Conservation (phyloP, 2,888 invertebrate genomes). For the Oscheius sp. region DNA sequence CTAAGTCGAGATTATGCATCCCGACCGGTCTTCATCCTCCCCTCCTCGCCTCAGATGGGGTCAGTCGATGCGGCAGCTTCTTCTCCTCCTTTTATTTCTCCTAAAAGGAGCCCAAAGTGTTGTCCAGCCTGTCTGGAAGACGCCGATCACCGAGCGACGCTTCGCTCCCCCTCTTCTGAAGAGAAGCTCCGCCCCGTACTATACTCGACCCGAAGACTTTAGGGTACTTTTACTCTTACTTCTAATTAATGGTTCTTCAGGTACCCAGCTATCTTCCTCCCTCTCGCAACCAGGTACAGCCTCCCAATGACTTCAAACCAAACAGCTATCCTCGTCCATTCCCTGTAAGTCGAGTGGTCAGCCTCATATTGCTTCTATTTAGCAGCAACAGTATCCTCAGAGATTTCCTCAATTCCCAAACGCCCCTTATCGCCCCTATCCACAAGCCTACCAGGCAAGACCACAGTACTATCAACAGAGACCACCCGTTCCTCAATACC, state of each 20-base stretch:
- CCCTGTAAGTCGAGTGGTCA: not conserved
- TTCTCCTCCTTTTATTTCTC: not conserved
- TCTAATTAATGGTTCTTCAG: not conserved
- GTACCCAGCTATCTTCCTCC: conserved; percentile 21
- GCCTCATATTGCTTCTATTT: not conserved
- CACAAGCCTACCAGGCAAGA: conserved; percentile 9
- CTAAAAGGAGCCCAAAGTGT: not conserved
- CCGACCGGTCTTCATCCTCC: conserved; percentile 9
- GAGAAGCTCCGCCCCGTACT: conserved; percentile 25
- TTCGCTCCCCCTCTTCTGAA: conserved; percentile 40
- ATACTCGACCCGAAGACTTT: conserved; percentile 28
- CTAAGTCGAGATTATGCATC: conserved; percentile 20
- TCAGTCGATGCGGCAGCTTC: conserved; percentile 12
- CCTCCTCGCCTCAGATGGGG: conserved; percentile 21
- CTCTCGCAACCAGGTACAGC: not conserved
- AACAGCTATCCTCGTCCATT: conserved; percentile 3
- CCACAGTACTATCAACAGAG: conserved; percentile 3
- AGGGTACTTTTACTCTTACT: not conserved
- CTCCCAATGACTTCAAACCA: conserved; percentile 5
- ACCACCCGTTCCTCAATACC: not conserved
- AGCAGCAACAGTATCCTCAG: not conserved
- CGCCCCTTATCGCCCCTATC: conserved; percentile 4
- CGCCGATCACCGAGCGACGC: conserved; percentile 43
- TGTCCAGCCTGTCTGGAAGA: conserved; percentile 54
- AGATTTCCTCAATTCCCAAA: not conserved